A percentile compares a stretch with the other conserved stretches of the same genome.
These are phyloP conservation scores for Hydrolagus affinis DNA, from an alignment of 2,113 vertebrate genomes.

Conservation along the genomic window DNA sequence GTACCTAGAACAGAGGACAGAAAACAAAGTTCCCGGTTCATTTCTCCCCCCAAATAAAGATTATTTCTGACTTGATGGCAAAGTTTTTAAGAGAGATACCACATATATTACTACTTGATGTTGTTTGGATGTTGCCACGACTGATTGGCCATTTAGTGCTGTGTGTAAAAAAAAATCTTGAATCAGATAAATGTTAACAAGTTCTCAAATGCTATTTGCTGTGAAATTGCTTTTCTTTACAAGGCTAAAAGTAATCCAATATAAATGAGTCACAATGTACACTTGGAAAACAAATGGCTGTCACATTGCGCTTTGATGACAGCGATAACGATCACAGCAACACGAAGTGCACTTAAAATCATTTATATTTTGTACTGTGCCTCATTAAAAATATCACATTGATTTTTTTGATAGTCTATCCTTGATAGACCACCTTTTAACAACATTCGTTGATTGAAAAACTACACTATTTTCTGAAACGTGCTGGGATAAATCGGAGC, in stretches of 20 bases:
- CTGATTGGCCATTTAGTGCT: no score
- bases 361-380: background rate
- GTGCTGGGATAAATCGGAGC: background rate
- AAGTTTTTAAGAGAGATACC: no score
- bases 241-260: background rate
- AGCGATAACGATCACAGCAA: background rate
- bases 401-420: background rate
- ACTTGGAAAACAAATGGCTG: background rate
- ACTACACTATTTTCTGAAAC: background rate
- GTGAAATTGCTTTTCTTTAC: background rate
- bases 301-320: no score
- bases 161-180: background rate
- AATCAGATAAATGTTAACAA: background rate
- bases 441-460: background rate
- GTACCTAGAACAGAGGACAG: no score
- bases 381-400: slow-evolving; percentile 4
- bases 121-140: no score
- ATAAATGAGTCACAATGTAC: background rate
- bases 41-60: no score
- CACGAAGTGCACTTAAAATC: background rate
- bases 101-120: no score
- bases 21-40: no score
- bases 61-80: no score
- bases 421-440: background rate
- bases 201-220: background rate